phyloP scores from a whole-genome alignment of 2,797 vertebrate genomes.

The Acrossocheilus fasciatus region DNA sequence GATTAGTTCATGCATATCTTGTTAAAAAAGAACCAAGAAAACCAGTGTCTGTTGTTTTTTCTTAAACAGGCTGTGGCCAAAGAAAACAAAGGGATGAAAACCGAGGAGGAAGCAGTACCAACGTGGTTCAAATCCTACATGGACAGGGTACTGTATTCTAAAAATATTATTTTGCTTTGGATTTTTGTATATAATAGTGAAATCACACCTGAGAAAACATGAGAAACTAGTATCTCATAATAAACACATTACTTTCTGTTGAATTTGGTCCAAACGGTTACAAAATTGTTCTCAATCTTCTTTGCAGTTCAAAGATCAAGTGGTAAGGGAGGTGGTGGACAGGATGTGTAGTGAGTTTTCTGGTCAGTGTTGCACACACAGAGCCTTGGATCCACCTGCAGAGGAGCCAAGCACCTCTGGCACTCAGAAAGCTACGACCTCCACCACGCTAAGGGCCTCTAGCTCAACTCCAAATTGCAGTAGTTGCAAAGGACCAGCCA shows the following conservation, averaged over 20 bases:
- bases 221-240: neutral
- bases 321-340: slow-evolving; percentile 95
- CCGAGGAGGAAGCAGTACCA: slow-evolving; percentile 85
- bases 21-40: neutral
- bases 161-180: neutral
- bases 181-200: neutral
- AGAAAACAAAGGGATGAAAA: slow-evolving; percentile 78
- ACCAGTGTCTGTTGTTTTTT: slow-evolving; percentile 22
- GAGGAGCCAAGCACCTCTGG: slow-evolving; percentile 70
- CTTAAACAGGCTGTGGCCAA: slow-evolving; percentile 72
- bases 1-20: neutral
- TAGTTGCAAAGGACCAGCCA: slow-evolving; percentile 87
- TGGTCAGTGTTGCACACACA: slow-evolving; percentile 87
- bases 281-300: neutral
- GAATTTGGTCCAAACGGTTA: slow-evolving; percentile 1
- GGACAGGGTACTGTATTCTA: slow-evolving; percentile 82
- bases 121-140: slow-evolving; percentile 96
- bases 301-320: slow-evolving; percentile 92
- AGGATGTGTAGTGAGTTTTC: slow-evolving; percentile 92
- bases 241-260: neutral
- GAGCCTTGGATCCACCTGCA: slow-evolving; percentile 70
- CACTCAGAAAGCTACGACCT: slow-evolving; percentile 64
- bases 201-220: too few species aligned
- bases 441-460: slow-evolving; percentile 75
- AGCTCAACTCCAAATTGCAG: slow-evolving; percentile 91